Base-by-base conservation (phyloP, 2,888 invertebrate species). In the Apamea monoglypha region DNA sequence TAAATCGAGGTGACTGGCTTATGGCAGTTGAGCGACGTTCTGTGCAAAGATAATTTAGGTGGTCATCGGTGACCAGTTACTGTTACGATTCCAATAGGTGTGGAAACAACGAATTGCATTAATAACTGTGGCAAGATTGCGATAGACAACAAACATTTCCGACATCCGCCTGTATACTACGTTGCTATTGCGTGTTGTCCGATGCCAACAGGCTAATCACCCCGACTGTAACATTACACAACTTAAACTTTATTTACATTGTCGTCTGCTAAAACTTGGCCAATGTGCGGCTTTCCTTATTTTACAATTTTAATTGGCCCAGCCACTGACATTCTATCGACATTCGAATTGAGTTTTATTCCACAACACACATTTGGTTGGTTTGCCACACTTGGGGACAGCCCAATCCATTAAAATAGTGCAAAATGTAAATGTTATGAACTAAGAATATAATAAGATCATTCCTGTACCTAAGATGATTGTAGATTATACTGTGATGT, bases 401-500 rank as follows among this genome's bases (percentile, higher is more conserved):
- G 91, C 93, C 94, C 93, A 91, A 93, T 81, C 85, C 84, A 92
- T 92, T 93, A 92, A 92, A 90, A 93, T 96, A 96, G 95, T 96
- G 94, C 92, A 95, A 95, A 96, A 94, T 96, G 95, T 96, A 95
- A 94, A 95, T 95, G 93, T 85, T 93, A 91, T 90, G 88, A 92
- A 91, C 85, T 93, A 94, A 93, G 92, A 91, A 90, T 95, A 94
- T 90, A 92, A 88, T 96, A 95, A 96, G 95, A 95, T 96, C 96
- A 96, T 96, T 96, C 96, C 96, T 94, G 96, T 96, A 96, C 96
- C 96, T 96, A 96, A 96, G 96, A 96, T 94, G 95, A 94, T 94
- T 95, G 95, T 96, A 95, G 95, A 93, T 94, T 95, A 95, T 96
- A 96, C 96, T 96, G 96, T 96, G 96, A 96, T 96, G 96, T 95